Conservation (phyloP, 2,113 vertebrate species). For the Psittacus erithacus region DNA sequence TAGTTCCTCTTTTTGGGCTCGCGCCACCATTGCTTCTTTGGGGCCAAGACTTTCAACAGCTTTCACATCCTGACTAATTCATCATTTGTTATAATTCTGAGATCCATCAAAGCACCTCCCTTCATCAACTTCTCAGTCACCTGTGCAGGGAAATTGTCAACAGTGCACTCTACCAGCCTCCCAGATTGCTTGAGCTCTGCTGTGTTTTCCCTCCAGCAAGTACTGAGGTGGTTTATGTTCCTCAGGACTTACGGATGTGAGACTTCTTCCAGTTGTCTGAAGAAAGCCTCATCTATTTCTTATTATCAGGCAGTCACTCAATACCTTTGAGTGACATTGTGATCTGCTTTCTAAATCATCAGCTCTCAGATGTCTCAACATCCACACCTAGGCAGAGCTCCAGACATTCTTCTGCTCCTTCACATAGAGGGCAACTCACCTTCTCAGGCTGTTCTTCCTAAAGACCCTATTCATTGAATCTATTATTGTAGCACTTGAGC, state of each 20-base stretch:
- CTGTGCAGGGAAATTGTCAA: neutral
- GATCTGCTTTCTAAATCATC: neutral
- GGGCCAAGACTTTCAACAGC: neutral
- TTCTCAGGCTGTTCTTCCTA: neutral
- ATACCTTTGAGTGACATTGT: neutral
- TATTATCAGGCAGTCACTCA: neutral
- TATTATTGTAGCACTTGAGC: neutral
- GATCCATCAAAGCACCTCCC: neutral
- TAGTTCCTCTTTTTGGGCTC: neutral
- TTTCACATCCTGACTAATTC: neutral
- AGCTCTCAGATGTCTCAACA: neutral
- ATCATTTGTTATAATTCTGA: neutral
- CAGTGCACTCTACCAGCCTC: neutral
- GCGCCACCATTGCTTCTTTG: neutral
- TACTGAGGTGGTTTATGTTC: neutral
- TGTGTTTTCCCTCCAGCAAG: neutral
- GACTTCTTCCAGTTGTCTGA: neutral
- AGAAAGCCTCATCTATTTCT: neutral
- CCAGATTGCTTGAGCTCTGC: neutral
- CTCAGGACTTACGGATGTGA: neutral
- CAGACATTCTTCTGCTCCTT: neutral
- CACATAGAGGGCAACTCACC: neutral
- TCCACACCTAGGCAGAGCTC: neutral
- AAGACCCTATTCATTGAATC: neutral
- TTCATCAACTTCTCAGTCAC: neutral